Percentiles rank a stretch among this genome's conserved stretches.
phyloP scores from a whole-genome alignment of 2,113 vertebrate genomes.

The Microcebus ravelobensis region DNA sequence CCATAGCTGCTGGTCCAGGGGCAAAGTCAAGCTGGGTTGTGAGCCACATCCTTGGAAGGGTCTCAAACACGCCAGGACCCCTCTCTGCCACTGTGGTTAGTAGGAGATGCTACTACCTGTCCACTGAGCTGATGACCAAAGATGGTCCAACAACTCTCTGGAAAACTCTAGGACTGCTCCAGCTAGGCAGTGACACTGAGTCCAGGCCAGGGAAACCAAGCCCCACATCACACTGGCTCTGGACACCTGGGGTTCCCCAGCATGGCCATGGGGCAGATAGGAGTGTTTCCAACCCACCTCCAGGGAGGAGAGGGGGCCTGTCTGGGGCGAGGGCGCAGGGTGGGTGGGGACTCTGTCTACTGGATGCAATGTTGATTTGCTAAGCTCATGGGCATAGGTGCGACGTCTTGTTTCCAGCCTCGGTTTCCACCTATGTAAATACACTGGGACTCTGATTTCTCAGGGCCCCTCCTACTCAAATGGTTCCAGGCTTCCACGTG shows the following conservation, averaged over 20 bases:
- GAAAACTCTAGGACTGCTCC: background rate
- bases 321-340: rapidly evolving
- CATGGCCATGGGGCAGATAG: rapidly evolving
- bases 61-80: background rate
- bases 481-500: background rate
- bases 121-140: background rate
- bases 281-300: background rate
- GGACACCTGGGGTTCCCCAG: background rate
- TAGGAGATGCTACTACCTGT: rapidly evolving
- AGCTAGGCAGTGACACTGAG: background rate
- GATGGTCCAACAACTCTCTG: background rate
- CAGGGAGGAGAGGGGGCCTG: background rate
- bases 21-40: background rate
- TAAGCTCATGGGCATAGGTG: background rate
- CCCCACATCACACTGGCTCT: rapidly evolving
- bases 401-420: background rate
- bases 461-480: background rate
- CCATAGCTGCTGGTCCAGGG: background rate
- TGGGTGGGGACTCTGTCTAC: rapidly evolving
- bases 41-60: no score
- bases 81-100: background rate
- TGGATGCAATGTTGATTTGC: rapidly evolving
- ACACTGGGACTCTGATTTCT: background rate
- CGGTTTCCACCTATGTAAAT: background rate
- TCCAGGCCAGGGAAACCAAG: background rate